Evolutionary conservation across 1,140 invertebrate genomes (phyloP).

Genomic region (Drosophila orena): DNA sequence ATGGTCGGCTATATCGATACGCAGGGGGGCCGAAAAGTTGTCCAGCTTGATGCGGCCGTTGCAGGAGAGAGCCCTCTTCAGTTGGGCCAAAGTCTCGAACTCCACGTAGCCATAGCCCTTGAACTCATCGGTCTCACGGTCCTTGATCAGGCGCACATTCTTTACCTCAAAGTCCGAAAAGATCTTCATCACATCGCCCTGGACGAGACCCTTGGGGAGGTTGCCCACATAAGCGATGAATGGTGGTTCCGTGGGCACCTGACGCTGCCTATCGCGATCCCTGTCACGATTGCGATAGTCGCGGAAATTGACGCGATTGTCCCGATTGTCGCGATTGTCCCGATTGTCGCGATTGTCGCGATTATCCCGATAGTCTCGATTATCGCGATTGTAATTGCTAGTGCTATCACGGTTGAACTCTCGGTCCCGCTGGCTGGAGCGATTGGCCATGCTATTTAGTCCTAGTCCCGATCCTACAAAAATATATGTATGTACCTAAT

Average conservation of each 20-base stretch:
- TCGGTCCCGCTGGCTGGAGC: conserved; percentile 32
- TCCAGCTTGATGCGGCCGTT: conserved; percentile 91
- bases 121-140: conserved; percentile 96
- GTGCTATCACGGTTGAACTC: conserved; percentile 29
- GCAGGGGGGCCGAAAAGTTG: conserved; percentile 86
- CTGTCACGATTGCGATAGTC: conserved; percentile 53
- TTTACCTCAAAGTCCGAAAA: conserved; percentile 91
- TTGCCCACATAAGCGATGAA: conserved; percentile 97
- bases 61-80: conserved; percentile 91
- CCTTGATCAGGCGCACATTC: conserved; percentile 95
- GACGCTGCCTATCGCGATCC: conserved; percentile 77
- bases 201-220: conserved; percentile 93
- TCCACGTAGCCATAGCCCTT: conserved; percentile 99
- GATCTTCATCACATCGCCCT: conserved; percentile 96
- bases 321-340: not conserved
- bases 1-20: conserved; percentile 96
- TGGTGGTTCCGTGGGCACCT: conserved; percentile 94
- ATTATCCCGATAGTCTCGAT: conserved; percentile 25
- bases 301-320: conserved; percentile 17
- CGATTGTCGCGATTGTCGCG: conserved; percentile 16
- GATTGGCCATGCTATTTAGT: conserved; percentile 59
- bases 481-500: conserved; percentile 27
- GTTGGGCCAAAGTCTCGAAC: conserved; percentile 92
- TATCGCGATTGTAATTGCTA: not conserved
- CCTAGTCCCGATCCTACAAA: conserved; percentile 9